Conservation (phyloP, 2,888 invertebrate species). For the Cheilosia scutellata region DNA sequence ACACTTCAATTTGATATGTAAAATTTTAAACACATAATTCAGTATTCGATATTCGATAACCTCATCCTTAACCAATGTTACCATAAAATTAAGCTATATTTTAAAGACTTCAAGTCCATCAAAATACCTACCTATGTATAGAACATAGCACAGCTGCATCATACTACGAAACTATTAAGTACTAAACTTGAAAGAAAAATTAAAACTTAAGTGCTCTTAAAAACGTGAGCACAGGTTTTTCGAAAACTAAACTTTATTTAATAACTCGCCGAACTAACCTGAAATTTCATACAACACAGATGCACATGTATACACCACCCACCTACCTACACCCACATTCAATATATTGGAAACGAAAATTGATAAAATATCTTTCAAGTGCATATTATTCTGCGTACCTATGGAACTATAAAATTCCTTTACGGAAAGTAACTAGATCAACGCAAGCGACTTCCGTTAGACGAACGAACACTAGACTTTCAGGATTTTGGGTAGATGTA, state of each 20-base stretch:
- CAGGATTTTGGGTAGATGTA: slow-evolving; percentile 18
- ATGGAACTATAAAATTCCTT: slow-evolving; percentile 42
- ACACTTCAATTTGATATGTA: no score
- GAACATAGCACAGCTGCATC: background rate
- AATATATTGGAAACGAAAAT: background rate
- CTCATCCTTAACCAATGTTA: no score
- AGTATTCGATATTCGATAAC: no score
- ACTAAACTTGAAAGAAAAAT: slow-evolving; percentile 15
- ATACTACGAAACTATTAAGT: background rate
- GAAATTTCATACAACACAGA: slow-evolving; percentile 6
- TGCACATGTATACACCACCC: no score
- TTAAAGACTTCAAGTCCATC: no score
- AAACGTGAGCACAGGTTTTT: slow-evolving; percentile 10
- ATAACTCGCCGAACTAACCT: slow-evolving; percentile 2
- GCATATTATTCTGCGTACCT: slow-evolving; percentile 39
- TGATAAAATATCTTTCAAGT: slow-evolving; percentile 28
- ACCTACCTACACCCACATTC: background rate
- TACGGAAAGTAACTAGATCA: slow-evolving; percentile 59
- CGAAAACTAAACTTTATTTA: slow-evolving; percentile 19
- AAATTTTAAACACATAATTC: no score
- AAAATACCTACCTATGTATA: no score
- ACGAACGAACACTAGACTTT: slow-evolving; percentile 12
- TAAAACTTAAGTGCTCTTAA: slow-evolving; percentile 47
- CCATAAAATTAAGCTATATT: no score
- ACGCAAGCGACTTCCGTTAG: slow-evolving; percentile 41